Percentiles rank a stretch among this genome's conserved stretches.
Evolutionary conservation across 2,888 invertebrate genomes (phyloP).

Genomic region (Chrysodeixis includens): DNA sequence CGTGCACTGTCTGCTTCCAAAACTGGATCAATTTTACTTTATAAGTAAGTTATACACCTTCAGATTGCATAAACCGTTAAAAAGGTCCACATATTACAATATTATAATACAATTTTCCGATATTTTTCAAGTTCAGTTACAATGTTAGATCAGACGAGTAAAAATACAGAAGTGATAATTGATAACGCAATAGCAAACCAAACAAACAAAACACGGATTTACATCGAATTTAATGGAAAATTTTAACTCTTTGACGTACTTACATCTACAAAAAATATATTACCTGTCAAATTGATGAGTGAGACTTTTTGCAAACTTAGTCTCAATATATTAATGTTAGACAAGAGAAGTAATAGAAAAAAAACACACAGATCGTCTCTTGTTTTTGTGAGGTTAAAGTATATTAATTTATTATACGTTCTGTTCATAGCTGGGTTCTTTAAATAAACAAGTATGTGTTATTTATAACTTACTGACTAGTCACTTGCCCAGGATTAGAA

Average conservation of each 20-base stretch:
- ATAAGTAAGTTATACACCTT: too few relatives aligned
- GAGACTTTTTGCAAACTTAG: neutral
- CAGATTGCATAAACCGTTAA: too few relatives aligned
- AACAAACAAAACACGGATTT: neutral
- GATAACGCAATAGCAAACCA: neutral
- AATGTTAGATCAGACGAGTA: neutral
- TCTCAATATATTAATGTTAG: neutral
- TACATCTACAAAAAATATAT: neutral
- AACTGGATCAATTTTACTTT: too few relatives aligned
- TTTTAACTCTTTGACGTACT: slow-evolving; percentile 1
- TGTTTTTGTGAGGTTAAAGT: neutral
- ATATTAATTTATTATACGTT: neutral
- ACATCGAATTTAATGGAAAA: slow-evolving; percentile 1
- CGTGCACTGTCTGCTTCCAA: too few relatives aligned
- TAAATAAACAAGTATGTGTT: neutral
- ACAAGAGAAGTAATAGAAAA: neutral
- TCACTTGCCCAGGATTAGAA: neutral
- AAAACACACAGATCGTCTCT: neutral
- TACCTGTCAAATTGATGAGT: neutral
- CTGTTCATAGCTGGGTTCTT: neutral
- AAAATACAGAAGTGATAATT: neutral
- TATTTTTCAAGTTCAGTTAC: neutral
- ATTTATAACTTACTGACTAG: neutral
- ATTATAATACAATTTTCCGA: too few relatives aligned
- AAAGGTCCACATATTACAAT: too few relatives aligned